These are phyloP conservation scores for Merodon equestris DNA, from an alignment of 2,888 invertebrate genomes.

Conservation along the genomic window DNA sequence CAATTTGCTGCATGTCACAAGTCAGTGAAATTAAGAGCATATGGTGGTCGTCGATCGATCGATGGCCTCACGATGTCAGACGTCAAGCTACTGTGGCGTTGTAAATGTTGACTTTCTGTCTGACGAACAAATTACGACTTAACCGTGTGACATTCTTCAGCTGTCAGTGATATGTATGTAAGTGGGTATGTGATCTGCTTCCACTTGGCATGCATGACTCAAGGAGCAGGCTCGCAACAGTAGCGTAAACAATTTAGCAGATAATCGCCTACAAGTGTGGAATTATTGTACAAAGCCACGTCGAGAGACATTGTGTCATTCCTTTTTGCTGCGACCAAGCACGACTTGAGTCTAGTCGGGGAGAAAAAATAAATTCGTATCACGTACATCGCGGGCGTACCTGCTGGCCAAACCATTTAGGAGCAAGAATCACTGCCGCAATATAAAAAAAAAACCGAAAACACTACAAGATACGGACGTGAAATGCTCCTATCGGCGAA, in stretches of 20 bases:
- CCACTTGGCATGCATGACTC: slow-evolving; percentile 57
- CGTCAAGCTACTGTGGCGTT: slow-evolving; percentile 15
- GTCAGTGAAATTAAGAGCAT: slow-evolving; percentile 63
- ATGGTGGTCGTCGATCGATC: slow-evolving; percentile 46
- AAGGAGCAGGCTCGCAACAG: slow-evolving; percentile 5
- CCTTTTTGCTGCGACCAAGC: too few species aligned
- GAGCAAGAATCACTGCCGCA: too few species aligned
- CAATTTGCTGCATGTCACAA: slow-evolving; percentile 65
- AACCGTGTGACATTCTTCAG: too few species aligned
- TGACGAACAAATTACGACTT: slow-evolving; percentile 12
- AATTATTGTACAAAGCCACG: too few species aligned
- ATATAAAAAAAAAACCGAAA: slow-evolving; percentile 15
- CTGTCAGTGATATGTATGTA: too few species aligned
- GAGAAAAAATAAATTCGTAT: slow-evolving; percentile 20
- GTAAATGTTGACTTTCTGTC: slow-evolving; percentile 32
- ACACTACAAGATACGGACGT: background rate
- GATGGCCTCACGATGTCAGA: slow-evolving; percentile 11
- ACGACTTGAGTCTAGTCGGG: too few species aligned
- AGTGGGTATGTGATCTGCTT: too few species aligned
- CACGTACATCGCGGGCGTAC: background rate
- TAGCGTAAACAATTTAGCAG: too few species aligned
- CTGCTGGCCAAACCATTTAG: background rate
- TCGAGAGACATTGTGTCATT: too few species aligned
- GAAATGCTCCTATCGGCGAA: slow-evolving; percentile 14
- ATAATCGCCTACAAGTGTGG: too few species aligned